Percentiles rank a stretch among this genome's conserved stretches.
Evolutionary conservation across 2,888 invertebrate species (phyloP).

Genomic region (Cosmopolites sordidus): DNA sequence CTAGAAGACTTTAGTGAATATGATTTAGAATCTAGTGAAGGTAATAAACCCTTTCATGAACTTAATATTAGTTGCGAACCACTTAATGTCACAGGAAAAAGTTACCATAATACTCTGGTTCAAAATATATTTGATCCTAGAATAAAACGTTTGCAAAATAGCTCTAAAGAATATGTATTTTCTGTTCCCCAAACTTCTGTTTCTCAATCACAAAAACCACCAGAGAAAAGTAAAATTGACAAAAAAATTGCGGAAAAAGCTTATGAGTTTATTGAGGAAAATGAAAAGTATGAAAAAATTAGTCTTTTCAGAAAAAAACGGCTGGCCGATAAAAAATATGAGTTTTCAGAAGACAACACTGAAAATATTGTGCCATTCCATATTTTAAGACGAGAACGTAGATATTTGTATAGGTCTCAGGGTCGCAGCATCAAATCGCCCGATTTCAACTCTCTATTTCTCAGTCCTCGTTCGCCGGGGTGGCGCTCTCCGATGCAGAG

Average conservation of each 20-base stretch:
- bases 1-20: constrained; percentile 49
- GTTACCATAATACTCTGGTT: constrained; percentile 47
- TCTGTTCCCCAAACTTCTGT: constrained; percentile 42
- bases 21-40: constrained; percentile 47
- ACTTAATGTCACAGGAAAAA: constrained; percentile 48
- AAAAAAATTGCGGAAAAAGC: constrained; percentile 65
- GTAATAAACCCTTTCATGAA: constrained; percentile 49
- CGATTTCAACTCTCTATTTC: constrained; percentile 43
- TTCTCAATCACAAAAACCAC: constrained; percentile 19
- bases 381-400: constrained; percentile 52
- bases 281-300: constrained; percentile 80
- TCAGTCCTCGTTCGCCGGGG: constrained; percentile 44
- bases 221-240: constrained; percentile 42
- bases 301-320: constrained; percentile 79
- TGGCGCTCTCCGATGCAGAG: constrained; percentile 47
- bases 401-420: constrained; percentile 42
- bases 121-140: constrained; percentile 47
- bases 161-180: constrained; percentile 43
- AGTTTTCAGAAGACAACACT: constrained; percentile 75
- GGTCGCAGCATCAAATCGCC: constrained; percentile 43
- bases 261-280: constrained; percentile 81
- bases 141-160: constrained; percentile 43
- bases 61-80: constrained; percentile 50
- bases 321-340: constrained; percentile 87
- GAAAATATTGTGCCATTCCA: constrained; percentile 64